Conservation (phyloP, 2,888 invertebrate species). For the Pyralis farinalis region DNA sequence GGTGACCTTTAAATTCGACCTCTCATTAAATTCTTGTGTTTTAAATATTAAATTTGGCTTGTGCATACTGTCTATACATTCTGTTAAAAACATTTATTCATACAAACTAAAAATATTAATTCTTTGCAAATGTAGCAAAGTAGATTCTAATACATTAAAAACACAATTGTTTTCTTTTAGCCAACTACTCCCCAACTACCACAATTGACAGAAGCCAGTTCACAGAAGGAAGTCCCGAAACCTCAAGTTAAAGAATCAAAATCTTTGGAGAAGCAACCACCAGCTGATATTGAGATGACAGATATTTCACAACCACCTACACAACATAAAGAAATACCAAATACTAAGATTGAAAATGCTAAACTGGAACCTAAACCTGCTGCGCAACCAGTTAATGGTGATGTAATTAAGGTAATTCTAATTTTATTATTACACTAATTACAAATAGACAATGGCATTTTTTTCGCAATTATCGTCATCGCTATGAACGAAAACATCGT, state of each 20-base stretch:
- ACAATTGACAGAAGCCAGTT: slow-evolving; percentile 29
- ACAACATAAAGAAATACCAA: not conserved
- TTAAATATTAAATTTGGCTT: no score
- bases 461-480: no score
- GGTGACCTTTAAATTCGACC: no score
- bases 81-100: no score
- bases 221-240: slow-evolving; percentile 30
- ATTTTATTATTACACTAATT: not conserved
- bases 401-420: slow-evolving; percentile 56
- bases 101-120: no score
- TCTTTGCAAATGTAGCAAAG: no score
- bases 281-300: slow-evolving; percentile 50
- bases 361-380: slow-evolving; percentile 39
- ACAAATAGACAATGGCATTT: no score
- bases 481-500: no score
- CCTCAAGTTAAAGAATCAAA: slow-evolving; percentile 29
- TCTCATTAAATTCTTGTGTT: no score
- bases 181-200: slow-evolving; percentile 15
- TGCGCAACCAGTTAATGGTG: slow-evolving; percentile 59
- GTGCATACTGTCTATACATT: no score
- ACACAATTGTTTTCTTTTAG: slow-evolving; percentile 8
- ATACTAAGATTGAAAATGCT: slow-evolving; percentile 29
- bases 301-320: slow-evolving; percentile 29
- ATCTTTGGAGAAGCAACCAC: not conserved
- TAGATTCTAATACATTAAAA: no score